A percentile compares a stretch with the other conserved stretches of the same genome.
Evolutionary conservation across 2,113 vertebrate genomes (phyloP).

Genomic region (Mola mola): DNA sequence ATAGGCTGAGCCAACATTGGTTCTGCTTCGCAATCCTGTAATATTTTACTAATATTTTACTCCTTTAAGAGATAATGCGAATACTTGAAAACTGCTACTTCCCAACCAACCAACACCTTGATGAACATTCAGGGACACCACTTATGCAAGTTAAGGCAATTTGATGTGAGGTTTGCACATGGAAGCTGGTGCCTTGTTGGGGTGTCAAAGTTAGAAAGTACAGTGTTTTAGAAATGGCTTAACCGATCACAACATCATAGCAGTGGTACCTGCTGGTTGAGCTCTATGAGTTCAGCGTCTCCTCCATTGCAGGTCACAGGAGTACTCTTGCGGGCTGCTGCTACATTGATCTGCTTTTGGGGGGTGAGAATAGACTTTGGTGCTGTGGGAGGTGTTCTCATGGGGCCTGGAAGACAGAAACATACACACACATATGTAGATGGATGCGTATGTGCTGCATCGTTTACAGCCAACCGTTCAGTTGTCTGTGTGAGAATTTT

Average conservation of each 20-base stretch:
- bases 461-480: background rate
- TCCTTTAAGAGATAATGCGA: too few relatives aligned
- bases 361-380: constrained; percentile 86
- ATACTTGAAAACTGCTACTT: too few relatives aligned
- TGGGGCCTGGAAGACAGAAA: constrained; percentile 80
- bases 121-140: too few relatives aligned
- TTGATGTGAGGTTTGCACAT: background rate
- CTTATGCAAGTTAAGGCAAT: too few relatives aligned
- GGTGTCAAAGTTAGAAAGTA: background rate
- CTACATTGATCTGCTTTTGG: constrained; percentile 78
- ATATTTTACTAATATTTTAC: too few relatives aligned
- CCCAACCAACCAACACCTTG: background rate
- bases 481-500: too few relatives aligned
- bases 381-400: constrained; percentile 92
- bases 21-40: too few relatives aligned
- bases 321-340: constrained; percentile 81
- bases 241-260: background rate
- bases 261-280: constrained; percentile 91
- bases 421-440: constrained; percentile 2
- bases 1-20: too few relatives aligned
- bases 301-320: constrained; percentile 85
- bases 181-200: background rate
- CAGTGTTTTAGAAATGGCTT: too few relatives aligned
- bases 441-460: background rate
- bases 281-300: constrained; percentile 86